phyloP scores from a whole-genome alignment of 2,113 vertebrate species.

The Coreoperca whiteheadi region DNA sequence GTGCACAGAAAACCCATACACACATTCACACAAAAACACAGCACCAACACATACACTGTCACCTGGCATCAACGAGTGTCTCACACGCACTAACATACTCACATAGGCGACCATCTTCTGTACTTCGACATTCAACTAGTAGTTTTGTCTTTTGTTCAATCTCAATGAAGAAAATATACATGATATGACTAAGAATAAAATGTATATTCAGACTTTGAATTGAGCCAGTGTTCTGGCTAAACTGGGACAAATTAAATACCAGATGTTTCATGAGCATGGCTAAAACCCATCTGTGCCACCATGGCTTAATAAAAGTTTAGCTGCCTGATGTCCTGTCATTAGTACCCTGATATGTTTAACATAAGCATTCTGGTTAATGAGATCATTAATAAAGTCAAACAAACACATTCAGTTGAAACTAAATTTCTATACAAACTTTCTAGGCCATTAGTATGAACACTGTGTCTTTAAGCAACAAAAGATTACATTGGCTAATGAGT shows the following conservation, averaged over 20 bases:
- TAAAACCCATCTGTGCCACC: neutral
- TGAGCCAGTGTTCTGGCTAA: neutral
- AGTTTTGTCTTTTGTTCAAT: no score
- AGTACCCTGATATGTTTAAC: neutral
- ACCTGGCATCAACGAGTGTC: no score
- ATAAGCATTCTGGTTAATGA: neutral
- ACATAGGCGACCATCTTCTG: no score
- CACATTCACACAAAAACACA: no score
- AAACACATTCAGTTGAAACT: neutral
- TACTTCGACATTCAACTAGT: no score
- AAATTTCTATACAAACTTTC: neutral
- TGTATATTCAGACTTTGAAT: neutral
- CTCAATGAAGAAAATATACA: no score
- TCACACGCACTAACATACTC: no score
- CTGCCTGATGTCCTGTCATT: neutral
- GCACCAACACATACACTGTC: no score
- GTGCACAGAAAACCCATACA: no score
- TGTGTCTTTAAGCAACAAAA: slow-evolving; percentile 4
- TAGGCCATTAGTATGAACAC: slow-evolving; percentile 13
- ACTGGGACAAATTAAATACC: neutral
- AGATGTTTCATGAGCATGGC: neutral
- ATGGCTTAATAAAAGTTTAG: neutral
- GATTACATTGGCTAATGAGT: slow-evolving; percentile 8
- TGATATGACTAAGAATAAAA: no score
- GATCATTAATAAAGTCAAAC: neutral